Conservation (phyloP, 2,888 invertebrate species). For the Pollenia angustigena region DNA sequence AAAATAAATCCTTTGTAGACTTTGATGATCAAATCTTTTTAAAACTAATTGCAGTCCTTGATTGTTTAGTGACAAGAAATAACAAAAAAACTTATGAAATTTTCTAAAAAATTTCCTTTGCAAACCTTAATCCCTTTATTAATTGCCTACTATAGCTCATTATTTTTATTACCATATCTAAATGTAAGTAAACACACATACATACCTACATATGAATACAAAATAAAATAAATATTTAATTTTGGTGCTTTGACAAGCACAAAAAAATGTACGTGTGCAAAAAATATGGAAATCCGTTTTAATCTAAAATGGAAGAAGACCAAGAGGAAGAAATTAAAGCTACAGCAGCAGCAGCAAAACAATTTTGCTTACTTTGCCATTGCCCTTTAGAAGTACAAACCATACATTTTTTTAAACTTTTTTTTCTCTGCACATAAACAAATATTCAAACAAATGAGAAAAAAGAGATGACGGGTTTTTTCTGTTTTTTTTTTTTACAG, state of each 20-base stretch:
- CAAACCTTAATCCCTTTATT: too few species aligned
- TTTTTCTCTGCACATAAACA: conserved; percentile 31
- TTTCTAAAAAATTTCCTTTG: too few species aligned
- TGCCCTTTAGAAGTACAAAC: conserved; percentile 47
- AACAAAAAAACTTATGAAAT: too few species aligned
- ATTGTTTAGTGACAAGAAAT: too few species aligned
- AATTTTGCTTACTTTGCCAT: conserved; percentile 53
- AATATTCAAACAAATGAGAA: conserved; percentile 8
- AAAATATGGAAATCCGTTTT: conserved; percentile 37
- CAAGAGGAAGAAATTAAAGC: conserved; percentile 29
- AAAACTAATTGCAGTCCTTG: too few species aligned
- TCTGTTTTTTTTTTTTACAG: not conserved
- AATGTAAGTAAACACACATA: too few species aligned
- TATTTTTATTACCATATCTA: not conserved
- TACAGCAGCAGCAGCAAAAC: conserved; percentile 10
- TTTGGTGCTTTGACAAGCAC: not conserved
- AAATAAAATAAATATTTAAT: conserved; percentile 25
- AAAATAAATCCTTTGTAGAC: too few species aligned
- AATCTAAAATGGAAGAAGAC: conserved; percentile 31
- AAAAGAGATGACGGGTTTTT: conserved; percentile 10
- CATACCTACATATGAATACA: not conserved
- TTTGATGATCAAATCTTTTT: too few species aligned
- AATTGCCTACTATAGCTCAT: conserved; percentile 14
- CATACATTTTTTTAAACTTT: not conserved
- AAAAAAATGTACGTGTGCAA: conserved; percentile 3